Base-by-base conservation (phyloP, 2,888 invertebrate species). In the Neocrepidodera transversa region DNA sequence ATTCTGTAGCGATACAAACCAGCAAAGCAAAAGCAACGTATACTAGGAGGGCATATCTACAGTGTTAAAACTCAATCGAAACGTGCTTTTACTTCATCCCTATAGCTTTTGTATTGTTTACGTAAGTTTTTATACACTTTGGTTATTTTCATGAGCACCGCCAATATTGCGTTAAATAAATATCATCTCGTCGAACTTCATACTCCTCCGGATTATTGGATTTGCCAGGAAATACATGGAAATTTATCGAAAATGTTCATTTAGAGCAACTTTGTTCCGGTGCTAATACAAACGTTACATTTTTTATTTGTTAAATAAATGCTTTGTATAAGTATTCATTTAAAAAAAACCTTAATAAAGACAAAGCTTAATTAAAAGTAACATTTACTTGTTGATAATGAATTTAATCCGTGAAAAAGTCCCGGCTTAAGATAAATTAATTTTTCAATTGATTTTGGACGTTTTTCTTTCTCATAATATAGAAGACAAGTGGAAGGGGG, bases 21-120 rank as follows among this genome's bases (percentile, higher is more conserved):
- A n/a, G n/a, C 36, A 56, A 49, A 54, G 49, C 38, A 56, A 49
- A 60, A 57, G 42, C 53, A 49, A 43, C 13, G 32, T 6, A 3
- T 32, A 32, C 32, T 32, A 57, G 45, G 56, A 52, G 56, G 47
- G 53, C 40, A 51, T 49, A 57, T 57, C 60, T 14, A 51, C 57
- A 48, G 38, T 28, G 61, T 57, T 61, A 50, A 57, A 61, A 57
- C 51, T 36, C 52, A 60, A 60, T 60, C 63, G 47, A 57, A 58
- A 63, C 63, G 63, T 63, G 63, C 64, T 61, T 59, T 49, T 56
- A 56, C 61, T 59, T 61, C 61, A 53, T 61, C 43, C 61, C 52
- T 45, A 56, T 55, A 59, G 64, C 60, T 64, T 58, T 61, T 49
- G 53, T 58, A 45, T 50, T 64, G 64, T 64, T 64, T 58, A 54